A percentile compares a stretch with the other conserved stretches of the same genome.
phyloP scores from a whole-genome alignment of 2,797 vertebrate genomes.

The Dendrocincla tyrannina region DNA sequence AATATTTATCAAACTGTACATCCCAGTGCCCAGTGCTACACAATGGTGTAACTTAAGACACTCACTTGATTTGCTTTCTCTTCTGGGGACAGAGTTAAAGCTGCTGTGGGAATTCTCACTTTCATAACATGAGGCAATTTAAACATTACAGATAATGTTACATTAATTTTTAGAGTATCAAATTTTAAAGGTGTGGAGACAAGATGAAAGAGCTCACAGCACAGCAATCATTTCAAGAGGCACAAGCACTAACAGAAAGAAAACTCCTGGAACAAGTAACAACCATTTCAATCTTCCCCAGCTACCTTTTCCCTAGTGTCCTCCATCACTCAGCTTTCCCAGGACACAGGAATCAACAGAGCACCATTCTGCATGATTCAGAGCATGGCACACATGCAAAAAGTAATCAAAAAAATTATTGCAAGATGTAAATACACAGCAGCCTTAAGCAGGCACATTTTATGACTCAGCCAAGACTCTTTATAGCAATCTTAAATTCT shows the following conservation, averaged over 20 bases:
- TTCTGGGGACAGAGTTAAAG: neutral
- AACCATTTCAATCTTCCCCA: neutral
- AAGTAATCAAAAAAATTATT: neutral
- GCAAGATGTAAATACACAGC: neutral
- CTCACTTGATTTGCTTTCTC: neutral
- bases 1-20: conserved; percentile 12
- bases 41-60: neutral
- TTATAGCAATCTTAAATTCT: neutral
- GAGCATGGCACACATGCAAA: neutral
- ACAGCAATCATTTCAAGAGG: neutral
- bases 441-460: neutral
- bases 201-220: conserved; percentile 1
- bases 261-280: neutral
- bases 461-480: neutral
- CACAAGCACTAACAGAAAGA: neutral
- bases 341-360: neutral
- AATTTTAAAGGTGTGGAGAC: conserved; percentile 7
- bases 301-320: neutral
- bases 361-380: neutral
- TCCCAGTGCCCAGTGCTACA: neutral
- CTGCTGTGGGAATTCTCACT: conserved; percentile 43
- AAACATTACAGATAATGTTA: neutral
- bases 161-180: conserved; percentile 24
- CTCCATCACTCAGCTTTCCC: neutral
- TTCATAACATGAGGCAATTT: neutral